phyloP scores from a whole-genome alignment of 2,888 invertebrate genomes.

The Lasioglossum malachurum region DNA sequence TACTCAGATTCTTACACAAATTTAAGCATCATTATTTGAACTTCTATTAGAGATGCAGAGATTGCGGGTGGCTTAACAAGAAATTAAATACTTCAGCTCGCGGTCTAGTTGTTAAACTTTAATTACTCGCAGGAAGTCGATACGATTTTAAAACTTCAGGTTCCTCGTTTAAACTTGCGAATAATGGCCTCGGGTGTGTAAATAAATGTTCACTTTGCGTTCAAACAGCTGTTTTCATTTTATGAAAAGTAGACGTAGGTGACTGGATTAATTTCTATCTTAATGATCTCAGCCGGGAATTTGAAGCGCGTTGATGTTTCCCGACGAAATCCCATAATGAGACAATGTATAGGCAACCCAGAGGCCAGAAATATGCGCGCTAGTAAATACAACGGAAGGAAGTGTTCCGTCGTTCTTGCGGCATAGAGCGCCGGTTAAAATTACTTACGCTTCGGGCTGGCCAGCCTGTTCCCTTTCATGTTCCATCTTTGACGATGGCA shows the following conservation, averaged over 20 bases:
- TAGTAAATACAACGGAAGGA: constrained; percentile 46
- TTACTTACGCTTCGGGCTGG: constrained; percentile 26
- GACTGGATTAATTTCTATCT: too few relatives aligned
- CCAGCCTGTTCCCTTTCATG: constrained; percentile 19
- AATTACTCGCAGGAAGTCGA: not conserved
- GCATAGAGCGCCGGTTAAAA: constrained; percentile 22
- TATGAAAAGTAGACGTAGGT: not conserved
- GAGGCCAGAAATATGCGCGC: constrained; percentile 3
- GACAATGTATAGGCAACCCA: constrained; percentile 16
- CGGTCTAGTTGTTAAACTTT: not conserved
- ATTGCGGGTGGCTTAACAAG: not conserved
- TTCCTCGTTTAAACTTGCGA: not conserved
- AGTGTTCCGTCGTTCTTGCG: constrained; percentile 12
- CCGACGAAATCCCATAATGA: constrained; percentile 23
- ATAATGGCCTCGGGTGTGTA: not conserved
- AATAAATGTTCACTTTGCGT: not conserved
- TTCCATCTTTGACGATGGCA: constrained; percentile 20
- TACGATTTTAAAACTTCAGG: not conserved
- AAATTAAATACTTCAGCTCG: not conserved
- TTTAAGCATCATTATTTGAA: not conserved
- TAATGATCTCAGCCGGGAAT: not conserved
- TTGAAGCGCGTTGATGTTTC: not conserved
- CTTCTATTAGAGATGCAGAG: not conserved
- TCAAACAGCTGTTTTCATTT: not conserved
- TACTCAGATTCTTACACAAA: not conserved